Conservation (phyloP, 2,797 vertebrate species). For the Paramormyrops hopkinsi region DNA sequence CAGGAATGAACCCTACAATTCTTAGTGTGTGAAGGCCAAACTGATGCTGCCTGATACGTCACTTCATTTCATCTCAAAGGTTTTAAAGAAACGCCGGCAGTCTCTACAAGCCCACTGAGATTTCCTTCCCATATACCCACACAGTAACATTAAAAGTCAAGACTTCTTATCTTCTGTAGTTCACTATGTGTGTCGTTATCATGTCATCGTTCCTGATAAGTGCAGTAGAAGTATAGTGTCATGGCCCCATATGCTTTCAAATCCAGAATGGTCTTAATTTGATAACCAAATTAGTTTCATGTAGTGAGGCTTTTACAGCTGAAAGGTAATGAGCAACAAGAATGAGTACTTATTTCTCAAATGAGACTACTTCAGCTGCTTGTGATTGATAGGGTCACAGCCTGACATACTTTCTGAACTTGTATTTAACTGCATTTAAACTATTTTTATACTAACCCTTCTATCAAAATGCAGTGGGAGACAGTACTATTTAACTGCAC, state of each 20-base stretch:
- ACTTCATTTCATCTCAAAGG: background rate
- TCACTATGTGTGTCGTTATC: background rate
- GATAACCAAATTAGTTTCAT: background rate
- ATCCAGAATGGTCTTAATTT: background rate
- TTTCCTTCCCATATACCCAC: background rate
- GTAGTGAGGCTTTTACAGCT: background rate
- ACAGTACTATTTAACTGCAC: background rate
- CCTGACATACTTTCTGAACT: background rate
- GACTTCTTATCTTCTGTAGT: background rate
- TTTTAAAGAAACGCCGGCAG: background rate
- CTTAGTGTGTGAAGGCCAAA: background rate
- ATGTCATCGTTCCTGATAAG: background rate
- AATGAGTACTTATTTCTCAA: background rate
- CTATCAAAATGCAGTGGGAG: background rate
- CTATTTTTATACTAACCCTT: background rate
- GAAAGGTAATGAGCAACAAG: background rate
- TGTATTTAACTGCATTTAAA: background rate
- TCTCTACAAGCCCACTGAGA: background rate
- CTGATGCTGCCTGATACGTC: background rate
- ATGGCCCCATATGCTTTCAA: background rate
- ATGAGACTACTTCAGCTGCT: background rate
- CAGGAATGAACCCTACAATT: background rate
- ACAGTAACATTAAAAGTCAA: background rate
- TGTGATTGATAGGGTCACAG: background rate
- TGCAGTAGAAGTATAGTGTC: background rate